Percentiles rank a stretch among this genome's conserved stretches.
Conservation (phyloP, 2,797 vertebrate genomes). For the Epinephelus malabaricus region DNA sequence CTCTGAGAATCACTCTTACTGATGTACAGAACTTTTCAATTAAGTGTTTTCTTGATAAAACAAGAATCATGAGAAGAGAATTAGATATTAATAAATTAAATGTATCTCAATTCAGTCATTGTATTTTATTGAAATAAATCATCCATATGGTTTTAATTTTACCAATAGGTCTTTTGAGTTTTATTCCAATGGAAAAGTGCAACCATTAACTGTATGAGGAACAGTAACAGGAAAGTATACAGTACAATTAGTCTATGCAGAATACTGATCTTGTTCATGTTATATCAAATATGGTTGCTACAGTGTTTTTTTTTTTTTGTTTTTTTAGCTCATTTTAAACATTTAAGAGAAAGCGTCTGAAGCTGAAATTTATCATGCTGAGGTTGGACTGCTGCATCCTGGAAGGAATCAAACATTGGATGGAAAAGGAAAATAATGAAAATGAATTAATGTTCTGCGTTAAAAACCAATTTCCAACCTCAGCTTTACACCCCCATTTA, state of each 20-base stretch:
- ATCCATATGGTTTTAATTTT: slow-evolving; percentile 87
- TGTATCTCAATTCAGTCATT: slow-evolving; percentile 82
- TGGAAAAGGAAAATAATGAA: slow-evolving; percentile 33
- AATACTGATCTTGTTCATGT: slow-evolving; percentile 58
- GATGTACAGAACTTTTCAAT: slow-evolving; percentile 94
- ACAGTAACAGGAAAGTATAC: slow-evolving; percentile 43
- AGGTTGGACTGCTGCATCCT: slow-evolving; percentile 47
- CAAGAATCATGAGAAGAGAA: slow-evolving; percentile 85
- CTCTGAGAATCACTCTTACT: slow-evolving; percentile 86
- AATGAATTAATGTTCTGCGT: slow-evolving; percentile 14
- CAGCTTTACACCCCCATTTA: slow-evolving; percentile 19
- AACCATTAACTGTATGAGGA: slow-evolving; percentile 47
- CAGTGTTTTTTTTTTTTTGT: slow-evolving; percentile 17
- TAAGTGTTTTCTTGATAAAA: slow-evolving; percentile 88
- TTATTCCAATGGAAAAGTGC: slow-evolving; percentile 73
- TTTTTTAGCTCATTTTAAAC: slow-evolving; percentile 21
- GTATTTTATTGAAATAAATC: slow-evolving; percentile 92
- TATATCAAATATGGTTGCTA: slow-evolving; percentile 49
- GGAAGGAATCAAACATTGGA: slow-evolving; percentile 37
- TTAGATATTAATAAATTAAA: slow-evolving; percentile 84
- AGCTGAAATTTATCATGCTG: slow-evolving; percentile 15
- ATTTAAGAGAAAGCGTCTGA: slow-evolving; percentile 24
- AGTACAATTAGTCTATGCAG: slow-evolving; percentile 50
- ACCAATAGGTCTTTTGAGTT: slow-evolving; percentile 60
- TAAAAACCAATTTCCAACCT: slow-evolving; percentile 28